Evolutionary conservation across 2,797 vertebrate species (phyloP), one percentile per base, ranked within the genome.

Genomic region (Cyprinella venusta): DNA sequence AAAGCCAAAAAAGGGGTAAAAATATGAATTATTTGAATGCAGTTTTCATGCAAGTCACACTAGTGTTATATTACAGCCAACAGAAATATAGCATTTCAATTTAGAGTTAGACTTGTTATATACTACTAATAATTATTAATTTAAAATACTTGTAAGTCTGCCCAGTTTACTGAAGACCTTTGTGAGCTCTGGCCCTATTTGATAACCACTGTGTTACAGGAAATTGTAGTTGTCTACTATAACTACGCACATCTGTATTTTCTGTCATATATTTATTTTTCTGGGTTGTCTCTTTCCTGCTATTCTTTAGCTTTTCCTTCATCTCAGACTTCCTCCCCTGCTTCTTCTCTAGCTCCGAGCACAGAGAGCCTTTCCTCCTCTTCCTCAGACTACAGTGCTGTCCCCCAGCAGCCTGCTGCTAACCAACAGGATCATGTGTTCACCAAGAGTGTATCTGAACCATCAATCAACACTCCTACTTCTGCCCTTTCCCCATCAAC

Each of bases 391-490:
- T 95, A 96, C 88, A 91, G 94, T 15, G 5, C 36, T 59, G 56
- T 42, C 59, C 81, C 83, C 19, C 76, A 48, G 30, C 79, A n/a
- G 15, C 45, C 40, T 12, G 50, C 38, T 93, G 91, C 76, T 88
- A 89, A 86, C 0, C 91, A 91, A 16, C 92, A 92, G 89, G 93
- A 94, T 54, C 93, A 91, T 40, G 59, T 87, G 0, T 96, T 98
- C 89, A 96, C 96, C 87, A 99, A 99, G 92, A 98, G 97, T 69
- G 88, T 96, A 65, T 98, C 98, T 0, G 97, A 99, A 90, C 98
- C 98, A 15, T 96, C 94, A 0, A 97, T 98, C 90, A 95, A 95
- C 5, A 93, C 90, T 12, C 86, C 91, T 63, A 91, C 92, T 12
- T 86, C 90, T 1, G 30, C 90, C 26, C 86, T 50, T 19, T 76